These are phyloP conservation scores for Lacanobia oleracea DNA, from an alignment of 2,888 invertebrate species.

Conservation along the genomic window DNA sequence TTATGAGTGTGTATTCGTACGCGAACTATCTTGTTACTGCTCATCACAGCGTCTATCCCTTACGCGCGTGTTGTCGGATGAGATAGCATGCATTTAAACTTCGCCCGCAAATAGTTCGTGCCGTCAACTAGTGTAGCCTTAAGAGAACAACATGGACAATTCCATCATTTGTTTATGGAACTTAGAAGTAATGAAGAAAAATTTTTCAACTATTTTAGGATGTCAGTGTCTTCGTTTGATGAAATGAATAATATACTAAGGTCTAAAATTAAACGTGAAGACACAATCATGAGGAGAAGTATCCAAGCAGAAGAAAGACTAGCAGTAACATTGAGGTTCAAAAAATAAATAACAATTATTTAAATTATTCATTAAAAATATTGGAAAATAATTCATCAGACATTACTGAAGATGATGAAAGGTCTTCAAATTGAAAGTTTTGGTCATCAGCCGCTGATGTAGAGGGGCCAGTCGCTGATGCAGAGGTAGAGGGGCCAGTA, in stretches of 20 bases:
- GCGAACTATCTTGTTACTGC: no score
- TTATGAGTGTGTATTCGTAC: no score
- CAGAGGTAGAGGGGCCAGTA: constrained; percentile 24
- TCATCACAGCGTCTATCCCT: no score
- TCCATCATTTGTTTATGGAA: constrained; percentile 19
- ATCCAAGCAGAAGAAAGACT: constrained; percentile 25
- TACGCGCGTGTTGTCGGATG: no score
- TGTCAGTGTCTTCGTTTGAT: no score
- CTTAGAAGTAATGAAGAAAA: constrained; percentile 47
- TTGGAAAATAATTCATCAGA: constrained; percentile 52
- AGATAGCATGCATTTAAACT: no score
- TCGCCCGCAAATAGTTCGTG: no score
- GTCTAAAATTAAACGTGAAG: no score
- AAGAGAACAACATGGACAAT: constrained; percentile 55
- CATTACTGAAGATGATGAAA: constrained; percentile 56
- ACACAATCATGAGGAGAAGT: no score
- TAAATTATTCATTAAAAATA: constrained; percentile 58
- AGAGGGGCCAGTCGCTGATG: constrained; percentile 5
- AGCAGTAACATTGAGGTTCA: constrained; percentile 56
- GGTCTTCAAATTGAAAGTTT: constrained; percentile 57
- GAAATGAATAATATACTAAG: no score
- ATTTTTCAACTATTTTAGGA: no score
- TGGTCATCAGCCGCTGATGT: constrained; percentile 55
- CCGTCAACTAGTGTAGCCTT: no score
- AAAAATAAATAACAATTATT: constrained; percentile 5